phyloP scores from a whole-genome alignment of 2,113 vertebrate genomes.

The Ellobius talpinus region DNA sequence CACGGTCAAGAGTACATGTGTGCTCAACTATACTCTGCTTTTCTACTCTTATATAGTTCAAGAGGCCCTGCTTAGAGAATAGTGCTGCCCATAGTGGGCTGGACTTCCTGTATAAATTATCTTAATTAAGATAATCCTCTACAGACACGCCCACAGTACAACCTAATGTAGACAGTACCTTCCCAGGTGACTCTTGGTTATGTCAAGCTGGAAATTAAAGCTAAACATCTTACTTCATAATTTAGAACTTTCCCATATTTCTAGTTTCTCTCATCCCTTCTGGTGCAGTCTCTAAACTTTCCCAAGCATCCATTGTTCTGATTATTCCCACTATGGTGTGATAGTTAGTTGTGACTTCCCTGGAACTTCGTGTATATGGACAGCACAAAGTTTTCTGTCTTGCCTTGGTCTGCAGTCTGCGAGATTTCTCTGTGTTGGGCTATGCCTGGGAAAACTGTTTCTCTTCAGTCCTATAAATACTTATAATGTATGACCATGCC shows the following conservation, averaged over 20 bases:
- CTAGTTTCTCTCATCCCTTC: background rate
- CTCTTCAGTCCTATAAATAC: background rate
- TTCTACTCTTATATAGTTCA: background rate
- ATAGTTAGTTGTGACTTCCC: background rate
- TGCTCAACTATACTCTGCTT: background rate
- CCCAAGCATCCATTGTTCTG: background rate
- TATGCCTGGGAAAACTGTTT: background rate
- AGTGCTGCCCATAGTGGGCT: background rate
- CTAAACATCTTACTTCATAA: background rate
- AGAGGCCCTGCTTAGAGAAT: background rate
- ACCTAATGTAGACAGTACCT: background rate
- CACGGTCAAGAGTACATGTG: background rate
- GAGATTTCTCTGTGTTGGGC: background rate
- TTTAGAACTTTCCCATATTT: background rate
- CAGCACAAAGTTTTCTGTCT: background rate
- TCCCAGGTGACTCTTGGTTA: background rate
- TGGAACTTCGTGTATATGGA: background rate
- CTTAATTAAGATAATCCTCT: background rate
- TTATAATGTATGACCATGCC: background rate
- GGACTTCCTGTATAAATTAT: background rate
- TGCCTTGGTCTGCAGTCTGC: background rate
- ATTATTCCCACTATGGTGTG: background rate
- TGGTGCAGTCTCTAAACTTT: background rate
- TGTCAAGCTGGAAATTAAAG: background rate
- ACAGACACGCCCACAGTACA: background rate